Base-by-base conservation (phyloP, 2,113 vertebrate genomes). In the Brachypodius melanocephalos region DNA sequence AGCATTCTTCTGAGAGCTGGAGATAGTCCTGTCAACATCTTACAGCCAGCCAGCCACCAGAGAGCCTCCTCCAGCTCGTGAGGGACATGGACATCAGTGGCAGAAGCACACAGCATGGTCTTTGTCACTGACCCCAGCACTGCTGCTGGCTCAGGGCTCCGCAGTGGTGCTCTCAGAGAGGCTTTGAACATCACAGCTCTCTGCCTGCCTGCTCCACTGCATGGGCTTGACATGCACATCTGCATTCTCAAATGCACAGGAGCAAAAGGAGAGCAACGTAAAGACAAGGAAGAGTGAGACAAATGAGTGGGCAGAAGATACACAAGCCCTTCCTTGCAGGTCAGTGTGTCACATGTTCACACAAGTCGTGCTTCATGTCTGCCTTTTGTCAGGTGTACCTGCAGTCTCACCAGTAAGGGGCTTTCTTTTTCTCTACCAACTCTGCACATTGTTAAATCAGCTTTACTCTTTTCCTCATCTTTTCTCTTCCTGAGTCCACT, bases 41-140 rank as follows among this genome's bases (percentile, higher is more conserved):
- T 34, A 12, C 3, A 48, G 38, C 6, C 34, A 46, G 58, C 7
- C 57, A 38, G 43, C 10, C 48, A 32, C 22, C 38, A 32, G 15
- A 79, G 14, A 88, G 12, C 48, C 40, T 75, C 59, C 38, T 71
- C 22, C 28, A 25, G 29, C 8, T 49, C 1, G 0, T 17, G 54
- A 57, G 20, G 46, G 71, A 3, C 21, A 17, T 2, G 46, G 43
- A 28, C 9, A 9, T 14, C 36, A 20, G 20, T 5, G 34, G 25
- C 32, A 83, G 36, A 22, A 79, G 20, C 13, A 25, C 4, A 2
- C 46, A 46, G 26, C 5, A 0, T 5, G 12, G 7, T 32, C 38
- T 63, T 46, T 43, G 57, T n/a, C 0, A 0, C 42, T 10, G 3
- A 11, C 11, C 18, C 46, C 63, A 77, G 26, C 0, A 1, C 78